Evolutionary conservation across 2,888 invertebrate species (phyloP), one percentile per base, ranked within the genome.

Genomic region (Latrodectus elegans): DNA sequence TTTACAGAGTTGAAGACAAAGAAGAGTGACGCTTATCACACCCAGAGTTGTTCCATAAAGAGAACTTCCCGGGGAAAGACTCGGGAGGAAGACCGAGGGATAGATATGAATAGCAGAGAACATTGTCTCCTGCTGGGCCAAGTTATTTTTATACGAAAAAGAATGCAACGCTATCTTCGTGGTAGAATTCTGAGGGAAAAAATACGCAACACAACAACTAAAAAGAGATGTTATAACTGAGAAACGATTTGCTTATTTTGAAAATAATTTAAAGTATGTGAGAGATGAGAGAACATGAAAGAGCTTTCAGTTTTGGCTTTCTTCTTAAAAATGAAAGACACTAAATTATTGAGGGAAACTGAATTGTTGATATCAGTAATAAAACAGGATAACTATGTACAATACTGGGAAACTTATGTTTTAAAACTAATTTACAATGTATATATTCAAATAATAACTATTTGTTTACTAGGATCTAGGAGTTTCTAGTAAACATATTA

Each of bases 101-200:
- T 77, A 78, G 88, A 88, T 88, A 88, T 88, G 88, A 88, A 88
- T 88, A 88, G 88, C 78, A 84, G 76, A 84, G 88, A 84, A 88
- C 88, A 88, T 88, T 88, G 88, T 84, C 88, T 88, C 84, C 84
- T 70, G 83, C 74, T 75, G 77, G 72, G 83, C 64, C 70, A 73
- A 74, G 88, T 84, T 88, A 88, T 88, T 88, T 88, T 88, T 79
- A 84, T 83, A 78, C 65, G 67, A 75, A 52, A 73, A 83, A 78
- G 88, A 88, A 88, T 88, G 88, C 88, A 73, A 78, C 75, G 83
- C 72, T 78, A 83, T 79, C 78, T 84, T 84, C 53, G 22, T 17
- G 67, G 60, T 53, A 52, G 38, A 38, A 38, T 38, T 38, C 38
- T 38, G 38, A 38, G 38, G 38, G 4, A 38, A 38, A 38, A 38